Base-by-base conservation (phyloP, 35 echinoderm and acorn worm genomes). In the Nesometra sesokonis region DNA sequence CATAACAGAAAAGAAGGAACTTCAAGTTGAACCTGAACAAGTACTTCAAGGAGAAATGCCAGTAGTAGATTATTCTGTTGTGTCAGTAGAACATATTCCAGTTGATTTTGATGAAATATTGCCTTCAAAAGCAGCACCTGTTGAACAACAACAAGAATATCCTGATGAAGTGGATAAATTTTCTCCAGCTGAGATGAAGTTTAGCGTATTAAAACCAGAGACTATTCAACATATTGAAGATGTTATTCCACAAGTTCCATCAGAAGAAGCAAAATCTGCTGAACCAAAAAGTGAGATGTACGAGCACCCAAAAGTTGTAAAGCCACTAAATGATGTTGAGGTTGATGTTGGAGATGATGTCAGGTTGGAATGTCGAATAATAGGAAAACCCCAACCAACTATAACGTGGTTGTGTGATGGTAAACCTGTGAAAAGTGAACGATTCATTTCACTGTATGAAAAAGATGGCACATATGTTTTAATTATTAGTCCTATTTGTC, bases 341-440 rank as follows among this genome's bases (percentile, higher is more conserved):
- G 86, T 88, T 30, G 40, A 35, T 39, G 31, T 93, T 86, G 94
- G 94, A 77, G 83, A 86, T 43, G 82, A 93, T 31, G 91, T 87
- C n/a, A 77, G 88, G 23, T 85, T 97, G 17, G 57, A 78, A 36
- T 93, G 90, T 43, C 57, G 83, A 85, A 85, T 97, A 43, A 82
- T 86, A 27, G 94, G 94, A 47, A 85, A 97, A 40, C 88, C 91
- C 87, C 88, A 35, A 32, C 94, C 91, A 47, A 76, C 40, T n/a
- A 90, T 97, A 40, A 86, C 83, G 11, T 97, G 94, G 94, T 79
- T 93, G n/a, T 84, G 85, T 86, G 85, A 97, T 88, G 91, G 86
- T 23, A 86, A 90, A 81, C 84, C 85, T 35, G 37, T 93, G 13
- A 86, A 84, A n/a, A 85, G 83, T 77, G 91, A 97, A 19, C 43